These are phyloP conservation scores for Dermatemys mawii DNA, from an alignment of 2,113 vertebrate genomes.

Conservation along the genomic window DNA sequence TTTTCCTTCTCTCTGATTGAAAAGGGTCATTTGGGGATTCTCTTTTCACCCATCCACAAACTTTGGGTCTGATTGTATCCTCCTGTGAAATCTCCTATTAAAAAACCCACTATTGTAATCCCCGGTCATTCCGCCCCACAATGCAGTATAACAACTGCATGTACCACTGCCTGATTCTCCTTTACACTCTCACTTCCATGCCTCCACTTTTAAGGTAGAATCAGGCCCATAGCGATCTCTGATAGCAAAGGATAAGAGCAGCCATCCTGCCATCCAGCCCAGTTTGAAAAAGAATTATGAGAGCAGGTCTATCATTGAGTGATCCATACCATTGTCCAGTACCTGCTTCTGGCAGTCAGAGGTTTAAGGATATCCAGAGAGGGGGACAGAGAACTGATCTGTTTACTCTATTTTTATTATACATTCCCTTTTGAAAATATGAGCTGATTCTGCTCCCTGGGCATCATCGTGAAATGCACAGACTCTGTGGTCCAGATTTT, in stretches of 20 bases:
- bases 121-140: accelerated
- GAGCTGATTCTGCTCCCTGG: accelerated
- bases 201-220: neutral
- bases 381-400: neutral
- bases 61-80: neutral
- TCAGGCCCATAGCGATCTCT: neutral
- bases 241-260: neutral
- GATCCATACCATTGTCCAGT: no score
- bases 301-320: no score
- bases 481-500: accelerated
- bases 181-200: neutral
- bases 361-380: no score
- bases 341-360: no score
- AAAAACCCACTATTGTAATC: accelerated
- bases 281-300: neutral
- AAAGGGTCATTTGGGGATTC: neutral
- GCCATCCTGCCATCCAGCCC: neutral
- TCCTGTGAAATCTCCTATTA: neutral
- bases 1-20: neutral
- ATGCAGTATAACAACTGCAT: no score
- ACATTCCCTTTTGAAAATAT: accelerated
- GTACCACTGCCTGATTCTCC: neutral
- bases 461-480: neutral
- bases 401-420: neutral
- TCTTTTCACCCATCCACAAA: neutral